These are phyloP conservation scores for Spinibarbus caldwelli DNA, from an alignment of 2,797 vertebrate genomes.

Conservation along the genomic window DNA sequence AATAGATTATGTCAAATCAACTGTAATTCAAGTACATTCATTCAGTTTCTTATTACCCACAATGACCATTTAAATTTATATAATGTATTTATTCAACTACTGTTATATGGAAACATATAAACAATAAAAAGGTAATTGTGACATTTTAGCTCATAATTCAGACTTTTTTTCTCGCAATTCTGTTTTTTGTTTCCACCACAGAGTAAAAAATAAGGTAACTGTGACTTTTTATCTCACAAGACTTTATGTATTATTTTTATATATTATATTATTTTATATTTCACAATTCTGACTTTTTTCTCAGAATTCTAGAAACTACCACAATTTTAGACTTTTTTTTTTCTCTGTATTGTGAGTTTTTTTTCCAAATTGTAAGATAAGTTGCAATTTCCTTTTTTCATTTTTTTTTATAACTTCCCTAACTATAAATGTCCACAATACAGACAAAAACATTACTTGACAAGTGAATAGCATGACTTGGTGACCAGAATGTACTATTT, in stretches of 20 bases:
- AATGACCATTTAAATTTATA: neutral
- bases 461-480: neutral
- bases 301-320: neutral
- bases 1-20: neutral
- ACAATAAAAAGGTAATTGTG: neutral
- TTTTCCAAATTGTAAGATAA: neutral
- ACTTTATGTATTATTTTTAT: neutral
- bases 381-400: neutral
- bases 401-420: neutral
- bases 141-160: neutral
- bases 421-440: neutral
- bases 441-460: neutral
- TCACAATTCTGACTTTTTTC: neutral
- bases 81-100: neutral
- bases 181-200: neutral
- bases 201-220: neutral
- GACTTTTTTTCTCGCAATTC: neutral
- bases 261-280: neutral
- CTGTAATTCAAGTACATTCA: neutral
- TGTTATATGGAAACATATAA: neutral
- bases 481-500: neutral
- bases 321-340: neutral
- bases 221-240: neutral
- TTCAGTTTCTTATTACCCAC: neutral
- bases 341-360: too few species aligned